A percentile compares a stretch with the other conserved stretches of the same genome.
Conservation (phyloP, 2,888 invertebrate species). For the Yponomeuta malinellus region DNA sequence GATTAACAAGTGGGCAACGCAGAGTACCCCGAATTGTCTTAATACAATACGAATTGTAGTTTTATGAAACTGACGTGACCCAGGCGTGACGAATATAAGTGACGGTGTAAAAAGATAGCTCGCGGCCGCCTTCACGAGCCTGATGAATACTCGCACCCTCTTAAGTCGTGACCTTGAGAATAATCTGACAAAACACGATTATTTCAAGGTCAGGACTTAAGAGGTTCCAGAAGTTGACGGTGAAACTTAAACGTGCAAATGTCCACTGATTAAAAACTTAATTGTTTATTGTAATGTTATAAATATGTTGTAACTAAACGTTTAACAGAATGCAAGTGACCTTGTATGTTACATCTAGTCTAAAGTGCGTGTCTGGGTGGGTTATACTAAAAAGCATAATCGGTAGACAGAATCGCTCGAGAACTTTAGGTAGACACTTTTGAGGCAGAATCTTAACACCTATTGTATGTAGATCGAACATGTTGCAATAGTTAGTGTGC, state of each 20-base stretch:
- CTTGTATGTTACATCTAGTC: constrained; percentile 15
- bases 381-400: neutral
- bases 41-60: too few relatives aligned
- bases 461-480: neutral
- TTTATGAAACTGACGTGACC: too few relatives aligned
- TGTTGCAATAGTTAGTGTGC: neutral
- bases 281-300: neutral
- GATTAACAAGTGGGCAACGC: too few relatives aligned
- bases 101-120: too few relatives aligned
- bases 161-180: too few relatives aligned
- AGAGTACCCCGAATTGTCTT: too few relatives aligned
- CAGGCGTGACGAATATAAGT: too few relatives aligned
- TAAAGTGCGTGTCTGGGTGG: constrained; percentile 9
- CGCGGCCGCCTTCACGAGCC: too few relatives aligned
- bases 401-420: neutral
- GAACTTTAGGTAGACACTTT: neutral
- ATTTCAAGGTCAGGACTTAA: neutral
- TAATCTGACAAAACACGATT: too few relatives aligned
- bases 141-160: too few relatives aligned
- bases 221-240: neutral
- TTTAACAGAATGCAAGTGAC: constrained; percentile 8
- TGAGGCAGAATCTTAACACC: neutral
- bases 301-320: neutral
- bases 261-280: neutral
- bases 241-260: neutral